A percentile compares a stretch with the other conserved stretches of the same genome.
Evolutionary conservation across 2,113 vertebrate genomes (phyloP).

Genomic region (Triplophysa rosa): DNA sequence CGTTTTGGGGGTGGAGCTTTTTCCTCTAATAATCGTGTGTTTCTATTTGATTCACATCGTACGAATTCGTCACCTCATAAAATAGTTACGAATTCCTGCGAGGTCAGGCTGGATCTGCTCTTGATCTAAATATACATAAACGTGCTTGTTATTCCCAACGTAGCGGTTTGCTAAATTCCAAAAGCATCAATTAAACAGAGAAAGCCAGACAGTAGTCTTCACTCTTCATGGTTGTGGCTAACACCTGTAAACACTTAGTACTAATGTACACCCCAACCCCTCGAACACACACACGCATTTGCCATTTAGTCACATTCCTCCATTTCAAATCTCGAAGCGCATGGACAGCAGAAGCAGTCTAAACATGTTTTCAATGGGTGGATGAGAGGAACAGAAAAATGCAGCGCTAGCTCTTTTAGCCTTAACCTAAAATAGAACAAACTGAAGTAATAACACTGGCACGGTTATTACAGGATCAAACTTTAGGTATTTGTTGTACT

Average conservation of each 20-base stretch:
- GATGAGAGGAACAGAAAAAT: slow-evolving; percentile 58
- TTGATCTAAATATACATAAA: slow-evolving; percentile 39
- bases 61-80: no score
- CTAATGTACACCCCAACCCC: slow-evolving; percentile 67
- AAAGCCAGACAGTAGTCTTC: slow-evolving; percentile 54
- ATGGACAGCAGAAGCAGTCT: slow-evolving; percentile 70
- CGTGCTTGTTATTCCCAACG: slow-evolving; percentile 46
- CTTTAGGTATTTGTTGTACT: neutral
- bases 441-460: slow-evolving; percentile 57
- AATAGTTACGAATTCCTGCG: no score
- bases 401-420: slow-evolving; percentile 64
- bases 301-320: slow-evolving; percentile 78
- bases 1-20: no score
- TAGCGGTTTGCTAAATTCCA: slow-evolving; percentile 61
- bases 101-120: no score
- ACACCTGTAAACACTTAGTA: slow-evolving; percentile 78
- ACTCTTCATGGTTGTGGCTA: slow-evolving; percentile 64
- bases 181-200: slow-evolving; percentile 63
- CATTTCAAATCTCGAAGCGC: slow-evolving; percentile 67
- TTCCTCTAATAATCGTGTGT: no score
- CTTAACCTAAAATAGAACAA: slow-evolving; percentile 62
- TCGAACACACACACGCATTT: slow-evolving; percentile 66
- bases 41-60: no score
- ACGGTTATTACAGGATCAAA: slow-evolving; percentile 41
- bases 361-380: slow-evolving; percentile 69